A percentile compares a stretch with the other conserved stretches of the same genome.
Evolutionary conservation across 2,888 invertebrate species (phyloP).

Genomic region (Rhagonycha fulva): DNA sequence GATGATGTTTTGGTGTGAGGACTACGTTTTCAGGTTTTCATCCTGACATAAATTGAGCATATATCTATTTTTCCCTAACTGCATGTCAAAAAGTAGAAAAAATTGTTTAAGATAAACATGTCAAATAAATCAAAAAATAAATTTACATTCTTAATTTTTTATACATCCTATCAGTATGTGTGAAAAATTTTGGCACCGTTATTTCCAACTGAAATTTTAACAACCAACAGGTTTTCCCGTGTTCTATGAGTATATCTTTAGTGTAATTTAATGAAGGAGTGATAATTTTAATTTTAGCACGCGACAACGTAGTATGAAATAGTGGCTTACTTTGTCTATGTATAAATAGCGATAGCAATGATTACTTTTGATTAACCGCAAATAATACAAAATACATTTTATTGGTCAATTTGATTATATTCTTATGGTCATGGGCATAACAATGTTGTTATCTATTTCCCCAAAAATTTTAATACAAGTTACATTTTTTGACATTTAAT

Average conservation of each 20-base stretch:
- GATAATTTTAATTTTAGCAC: background rate
- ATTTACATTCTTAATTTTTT: background rate
- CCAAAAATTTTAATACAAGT: too few species aligned
- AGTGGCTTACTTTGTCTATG: background rate
- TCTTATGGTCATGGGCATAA: too few species aligned
- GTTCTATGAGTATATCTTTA: background rate
- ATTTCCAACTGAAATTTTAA: background rate
- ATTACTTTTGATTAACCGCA: background rate
- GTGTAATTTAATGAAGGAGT: background rate
- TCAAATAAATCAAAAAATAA: background rate
- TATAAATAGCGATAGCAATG: background rate
- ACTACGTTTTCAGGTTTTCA: background rate
- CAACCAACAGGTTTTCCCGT: background rate
- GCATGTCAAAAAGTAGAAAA: background rate
- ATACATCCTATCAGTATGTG: background rate
- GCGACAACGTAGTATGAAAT: background rate
- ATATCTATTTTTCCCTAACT: background rate
- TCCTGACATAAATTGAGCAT: background rate
- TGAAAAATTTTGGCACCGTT: background rate
- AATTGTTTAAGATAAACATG: background rate
- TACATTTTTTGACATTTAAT: too few species aligned
- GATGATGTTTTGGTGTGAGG: too few species aligned
- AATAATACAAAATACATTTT: background rate
- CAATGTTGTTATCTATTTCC: too few species aligned
- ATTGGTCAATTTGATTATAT: too few species aligned